These are phyloP conservation scores for Vanessa tameamea DNA, from an alignment of 1,140 invertebrate species.

Conservation along the genomic window DNA sequence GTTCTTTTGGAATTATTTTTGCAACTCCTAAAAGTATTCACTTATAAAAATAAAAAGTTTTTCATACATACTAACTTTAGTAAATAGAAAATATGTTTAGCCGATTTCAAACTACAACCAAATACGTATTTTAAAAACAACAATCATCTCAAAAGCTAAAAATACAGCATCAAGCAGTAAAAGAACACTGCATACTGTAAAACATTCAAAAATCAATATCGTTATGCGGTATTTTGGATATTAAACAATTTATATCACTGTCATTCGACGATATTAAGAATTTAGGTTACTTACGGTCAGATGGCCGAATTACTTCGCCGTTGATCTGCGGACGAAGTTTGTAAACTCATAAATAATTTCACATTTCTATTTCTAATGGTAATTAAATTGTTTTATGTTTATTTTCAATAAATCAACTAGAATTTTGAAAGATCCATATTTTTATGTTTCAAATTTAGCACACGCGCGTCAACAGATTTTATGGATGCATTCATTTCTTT, in stretches of 20 bases:
- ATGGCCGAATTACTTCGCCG: conserved; percentile 48
- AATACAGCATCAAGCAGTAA: conserved; percentile 46
- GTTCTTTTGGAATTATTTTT: neutral
- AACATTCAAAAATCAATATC: conserved; percentile 70
- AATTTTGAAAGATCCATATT: conserved; percentile 71
- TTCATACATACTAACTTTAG: conserved; percentile 6
- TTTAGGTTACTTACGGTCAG: conserved; percentile 67
- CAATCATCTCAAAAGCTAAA: conserved; percentile 44
- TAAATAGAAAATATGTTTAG: conserved; percentile 16
- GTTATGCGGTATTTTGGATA: conserved; percentile 65
- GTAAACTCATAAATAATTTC: conserved; percentile 60
- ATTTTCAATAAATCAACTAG: conserved; percentile 51
- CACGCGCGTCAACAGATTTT: conserved; percentile 47
- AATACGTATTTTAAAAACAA: conserved; percentile 28
- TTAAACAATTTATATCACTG: conserved; percentile 56
- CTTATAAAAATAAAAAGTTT: neutral
- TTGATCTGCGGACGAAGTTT: conserved; percentile 51
- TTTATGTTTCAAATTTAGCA: conserved; percentile 73
- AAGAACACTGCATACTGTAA: conserved; percentile 55
- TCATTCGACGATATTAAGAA: conserved; percentile 45
- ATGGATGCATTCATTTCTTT: conserved; percentile 15
- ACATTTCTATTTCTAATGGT: conserved; percentile 66
- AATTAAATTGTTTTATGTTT: conserved; percentile 49
- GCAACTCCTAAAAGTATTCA: neutral
- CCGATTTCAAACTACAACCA: conserved; percentile 30